A percentile compares a stretch with the other conserved stretches of the same genome.
These are phyloP conservation scores for Campylomormyrus numenius DNA, from an alignment of 2,113 vertebrate species.

Conservation along the genomic window DNA sequence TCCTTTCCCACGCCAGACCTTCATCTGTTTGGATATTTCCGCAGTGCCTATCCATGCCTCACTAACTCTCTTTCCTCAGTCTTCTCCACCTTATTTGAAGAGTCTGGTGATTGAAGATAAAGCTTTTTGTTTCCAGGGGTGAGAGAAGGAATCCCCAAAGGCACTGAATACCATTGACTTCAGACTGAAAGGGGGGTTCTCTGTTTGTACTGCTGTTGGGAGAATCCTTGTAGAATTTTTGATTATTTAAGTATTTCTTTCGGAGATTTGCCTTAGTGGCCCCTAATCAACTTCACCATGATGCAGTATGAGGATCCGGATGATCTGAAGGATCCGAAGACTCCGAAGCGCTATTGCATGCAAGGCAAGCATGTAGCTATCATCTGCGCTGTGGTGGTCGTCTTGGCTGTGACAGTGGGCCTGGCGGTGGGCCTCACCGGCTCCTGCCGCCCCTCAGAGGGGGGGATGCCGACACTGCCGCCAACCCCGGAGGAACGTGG, in stretches of 20 bases:
- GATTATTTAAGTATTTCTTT: neutral
- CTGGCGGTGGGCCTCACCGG: slow-evolving; percentile 74
- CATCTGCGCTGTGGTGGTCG: slow-evolving; percentile 63
- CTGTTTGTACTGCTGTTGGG: neutral
- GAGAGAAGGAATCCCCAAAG: neutral
- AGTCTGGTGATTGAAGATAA: neutral
- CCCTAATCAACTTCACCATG: slow-evolving; percentile 45
- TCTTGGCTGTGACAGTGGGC: slow-evolving; percentile 73
- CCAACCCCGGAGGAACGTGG: slow-evolving; percentile 24
- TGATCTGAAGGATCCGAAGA: slow-evolving; percentile 44
- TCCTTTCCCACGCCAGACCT: neutral
- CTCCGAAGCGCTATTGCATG: slow-evolving; percentile 72
- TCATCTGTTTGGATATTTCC: neutral
- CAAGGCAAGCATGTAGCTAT: slow-evolving; percentile 65
- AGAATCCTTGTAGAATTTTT: neutral
- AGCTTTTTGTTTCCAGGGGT: neutral
- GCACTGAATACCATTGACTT: neutral
- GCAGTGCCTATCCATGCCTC: neutral
- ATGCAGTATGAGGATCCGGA: slow-evolving; percentile 53
- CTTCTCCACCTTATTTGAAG: neutral
- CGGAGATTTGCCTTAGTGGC: neutral
- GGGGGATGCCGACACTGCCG: neutral
- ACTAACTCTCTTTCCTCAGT: neutral
- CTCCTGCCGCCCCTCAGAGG: slow-evolving; percentile 19
- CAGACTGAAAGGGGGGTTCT: neutral